These are phyloP conservation scores for Brienomyrus brachyistius DNA, from an alignment of 2,113 vertebrate genomes.

Conservation along the genomic window DNA sequence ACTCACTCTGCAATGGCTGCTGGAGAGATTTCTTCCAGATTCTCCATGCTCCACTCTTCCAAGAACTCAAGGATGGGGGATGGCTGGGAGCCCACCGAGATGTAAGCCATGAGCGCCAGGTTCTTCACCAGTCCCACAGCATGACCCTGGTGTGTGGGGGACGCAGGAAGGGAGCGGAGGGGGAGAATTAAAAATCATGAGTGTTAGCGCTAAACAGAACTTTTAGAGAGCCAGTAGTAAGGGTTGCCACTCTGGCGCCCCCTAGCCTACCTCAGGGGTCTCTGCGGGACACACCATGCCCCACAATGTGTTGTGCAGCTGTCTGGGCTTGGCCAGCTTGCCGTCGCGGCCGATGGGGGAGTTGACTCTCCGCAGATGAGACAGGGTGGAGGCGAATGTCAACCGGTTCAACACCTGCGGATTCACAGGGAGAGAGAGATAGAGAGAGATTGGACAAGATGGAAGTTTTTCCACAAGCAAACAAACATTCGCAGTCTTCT, in stretches of 20 bases:
- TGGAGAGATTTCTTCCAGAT: conserved; percentile 96
- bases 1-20: conserved; percentile 95
- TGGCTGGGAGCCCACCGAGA: conserved; percentile 96
- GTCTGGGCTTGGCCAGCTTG: conserved; percentile 92
- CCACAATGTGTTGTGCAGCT: conserved; percentile 95
- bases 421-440: neutral
- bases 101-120: conserved; percentile 95
- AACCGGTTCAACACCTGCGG: conserved; percentile 88
- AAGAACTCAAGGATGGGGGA: conserved; percentile 97
- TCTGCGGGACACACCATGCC: conserved; percentile 98
- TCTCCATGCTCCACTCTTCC: conserved; percentile 99
- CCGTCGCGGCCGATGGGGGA: conserved; percentile 95
- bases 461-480: neutral
- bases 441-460: neutral
- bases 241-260: neutral
- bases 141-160: conserved; percentile 69
- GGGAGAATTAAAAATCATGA: no score
- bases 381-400: conserved; percentile 93
- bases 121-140: conserved; percentile 99
- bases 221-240: neutral
- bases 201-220: neutral
- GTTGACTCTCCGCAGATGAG: conserved; percentile 88
- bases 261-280: conserved; percentile 84
- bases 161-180: neutral
- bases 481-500: neutral